Conservation (phyloP, 2,888 invertebrate species). For the Tipula confusa region DNA sequence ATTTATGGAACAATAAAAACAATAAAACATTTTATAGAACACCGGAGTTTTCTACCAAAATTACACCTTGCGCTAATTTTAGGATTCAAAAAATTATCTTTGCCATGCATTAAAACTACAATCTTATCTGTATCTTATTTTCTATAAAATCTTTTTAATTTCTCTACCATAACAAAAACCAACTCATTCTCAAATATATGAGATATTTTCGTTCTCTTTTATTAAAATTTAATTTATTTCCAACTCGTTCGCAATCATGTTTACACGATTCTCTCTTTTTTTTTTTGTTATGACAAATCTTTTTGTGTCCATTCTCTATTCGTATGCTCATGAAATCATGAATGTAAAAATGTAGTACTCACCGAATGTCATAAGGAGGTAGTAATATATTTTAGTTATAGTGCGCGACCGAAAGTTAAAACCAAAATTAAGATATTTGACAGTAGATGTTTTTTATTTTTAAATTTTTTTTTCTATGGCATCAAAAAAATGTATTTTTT, state of each 20-base stretch:
- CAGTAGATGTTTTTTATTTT: not conserved
- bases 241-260: not conserved
- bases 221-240: too few relatives aligned
- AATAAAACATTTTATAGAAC: too few relatives aligned
- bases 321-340: too few relatives aligned
- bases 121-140: not conserved
- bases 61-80: too few relatives aligned
- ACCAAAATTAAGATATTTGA: not conserved
- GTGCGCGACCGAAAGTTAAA: not conserved
- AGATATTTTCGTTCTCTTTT: too few relatives aligned
- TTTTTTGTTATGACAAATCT: not conserved
- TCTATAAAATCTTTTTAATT: not conserved
- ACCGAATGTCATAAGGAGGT: not conserved
- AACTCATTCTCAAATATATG: too few relatives aligned
- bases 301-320: not conserved
- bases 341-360: not conserved
- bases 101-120: not conserved
- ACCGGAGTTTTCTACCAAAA: too few relatives aligned
- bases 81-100: too few relatives aligned
- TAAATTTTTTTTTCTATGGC: not conserved
- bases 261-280: not conserved
- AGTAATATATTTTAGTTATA: not conserved
- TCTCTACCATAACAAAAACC: not conserved
- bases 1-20: too few relatives aligned
- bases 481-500: not conserved